Evolutionary conservation across 2,797 vertebrate genomes (phyloP).

Genomic region (Myotis daubentonii): DNA sequence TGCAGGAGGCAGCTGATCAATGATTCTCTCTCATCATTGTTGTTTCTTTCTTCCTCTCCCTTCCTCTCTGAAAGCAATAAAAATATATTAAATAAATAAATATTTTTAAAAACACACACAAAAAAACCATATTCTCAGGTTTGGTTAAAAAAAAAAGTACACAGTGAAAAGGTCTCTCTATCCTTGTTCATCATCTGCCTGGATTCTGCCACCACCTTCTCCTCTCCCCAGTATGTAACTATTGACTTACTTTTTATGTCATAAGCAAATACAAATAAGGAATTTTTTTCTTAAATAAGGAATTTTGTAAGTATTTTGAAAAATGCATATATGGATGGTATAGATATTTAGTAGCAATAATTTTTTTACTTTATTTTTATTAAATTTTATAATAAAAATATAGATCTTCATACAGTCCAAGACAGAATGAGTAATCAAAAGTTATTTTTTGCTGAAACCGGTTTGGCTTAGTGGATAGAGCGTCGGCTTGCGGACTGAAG

Average conservation of each 20-base stretch:
- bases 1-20: no score
- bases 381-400: slow-evolving; percentile 79
- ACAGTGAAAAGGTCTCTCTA: background rate
- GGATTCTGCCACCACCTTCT: background rate
- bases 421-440: slow-evolving; percentile 82
- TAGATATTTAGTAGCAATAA: background rate
- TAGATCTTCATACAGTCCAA: slow-evolving; percentile 77
- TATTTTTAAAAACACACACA: background rate
- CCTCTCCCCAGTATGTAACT: background rate
- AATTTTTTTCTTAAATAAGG: background rate
- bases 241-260: slow-evolving; percentile 16
- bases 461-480: no score
- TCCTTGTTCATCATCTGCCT: background rate
- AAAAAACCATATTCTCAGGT: background rate
- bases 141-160: background rate
- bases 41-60: no score
- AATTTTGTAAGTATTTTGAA: background rate
- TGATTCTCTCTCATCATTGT: no score
- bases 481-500: no score
- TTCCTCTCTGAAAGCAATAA: no score
- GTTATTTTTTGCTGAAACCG: slow-evolving; percentile 78
- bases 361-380: slow-evolving; percentile 79
- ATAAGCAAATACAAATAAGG: slow-evolving; percentile 28
- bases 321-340: background rate
- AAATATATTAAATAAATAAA: no score